Evolutionary conservation across 2,113 vertebrate genomes (phyloP).

Genomic region (Tretioscincus oriximinensis): DNA sequence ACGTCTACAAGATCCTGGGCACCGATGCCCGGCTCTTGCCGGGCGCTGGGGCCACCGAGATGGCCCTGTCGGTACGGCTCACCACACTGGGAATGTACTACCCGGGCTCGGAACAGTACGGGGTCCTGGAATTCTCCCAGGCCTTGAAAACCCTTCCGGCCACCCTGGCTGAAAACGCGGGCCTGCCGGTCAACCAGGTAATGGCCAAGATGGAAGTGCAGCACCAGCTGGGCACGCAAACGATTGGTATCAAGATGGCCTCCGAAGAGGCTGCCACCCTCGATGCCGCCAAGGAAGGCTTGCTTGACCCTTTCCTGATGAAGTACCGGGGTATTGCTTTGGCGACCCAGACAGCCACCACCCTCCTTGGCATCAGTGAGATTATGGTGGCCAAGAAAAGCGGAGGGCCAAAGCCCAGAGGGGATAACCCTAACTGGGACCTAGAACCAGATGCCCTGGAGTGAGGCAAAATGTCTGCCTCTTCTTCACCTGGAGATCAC

Average conservation of each 20-base stretch:
- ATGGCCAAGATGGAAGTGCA: slow-evolving; percentile 9
- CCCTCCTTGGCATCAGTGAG: slow-evolving; percentile 26
- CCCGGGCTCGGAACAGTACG: slow-evolving; percentile 44
- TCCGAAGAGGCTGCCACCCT: background rate
- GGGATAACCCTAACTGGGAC: slow-evolving; percentile 47
- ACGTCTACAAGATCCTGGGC: slow-evolving; percentile 30
- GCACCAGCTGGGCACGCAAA: background rate
- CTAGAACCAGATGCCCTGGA: slow-evolving; percentile 18
- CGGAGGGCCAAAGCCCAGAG: slow-evolving; percentile 21
- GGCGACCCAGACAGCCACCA: slow-evolving; percentile 26
- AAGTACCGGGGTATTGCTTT: slow-evolving; percentile 13
- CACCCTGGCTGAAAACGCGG: slow-evolving; percentile 4
- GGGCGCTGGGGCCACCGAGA: slow-evolving; percentile 34
- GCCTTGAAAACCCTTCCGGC: slow-evolving; percentile 30
- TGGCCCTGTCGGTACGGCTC: slow-evolving; percentile 38
- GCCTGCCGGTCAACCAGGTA: background rate
- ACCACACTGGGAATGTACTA: background rate
- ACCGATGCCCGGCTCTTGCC: slow-evolving; percentile 41
- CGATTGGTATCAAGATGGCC: background rate
- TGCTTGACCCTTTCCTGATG: background rate
- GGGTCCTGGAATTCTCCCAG: slow-evolving; percentile 37
- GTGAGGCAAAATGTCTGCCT: background rate
- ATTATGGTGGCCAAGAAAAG: slow-evolving; percentile 44
- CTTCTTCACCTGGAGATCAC: too few species aligned
- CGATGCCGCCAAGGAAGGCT: background rate